phyloP scores from a whole-genome alignment of 1,140 invertebrate species.

The Augochlora pura region DNA sequence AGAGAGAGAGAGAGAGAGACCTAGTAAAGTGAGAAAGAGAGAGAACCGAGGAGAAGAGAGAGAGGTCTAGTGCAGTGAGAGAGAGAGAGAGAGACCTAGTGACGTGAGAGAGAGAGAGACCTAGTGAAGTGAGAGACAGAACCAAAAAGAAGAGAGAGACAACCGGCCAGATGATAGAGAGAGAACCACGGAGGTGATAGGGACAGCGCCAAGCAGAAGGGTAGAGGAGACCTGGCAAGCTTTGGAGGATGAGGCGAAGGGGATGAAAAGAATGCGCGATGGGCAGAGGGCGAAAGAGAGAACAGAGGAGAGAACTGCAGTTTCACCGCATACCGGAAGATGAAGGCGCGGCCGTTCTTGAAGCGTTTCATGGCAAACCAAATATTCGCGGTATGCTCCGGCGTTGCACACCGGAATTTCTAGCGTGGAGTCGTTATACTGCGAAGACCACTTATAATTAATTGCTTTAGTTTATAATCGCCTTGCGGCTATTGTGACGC shows the following conservation, averaged over 20 bases:
- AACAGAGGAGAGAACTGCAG: constrained; percentile 57
- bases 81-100: no score
- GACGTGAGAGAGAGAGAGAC: no score
- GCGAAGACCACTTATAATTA: constrained; percentile 70
- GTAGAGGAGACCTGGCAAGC: no score
- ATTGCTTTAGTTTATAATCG: constrained; percentile 74
- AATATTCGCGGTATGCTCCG: constrained; percentile 68
- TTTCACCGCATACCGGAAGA: constrained; percentile 67
- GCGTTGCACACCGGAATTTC: constrained; percentile 65
- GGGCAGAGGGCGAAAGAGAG: background rate
- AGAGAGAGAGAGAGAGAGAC: background rate
- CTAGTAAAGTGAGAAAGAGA: no score
- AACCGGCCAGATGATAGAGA: no score
- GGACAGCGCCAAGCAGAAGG: no score
- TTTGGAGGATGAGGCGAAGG: background rate
- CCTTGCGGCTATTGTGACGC: constrained; percentile 67
- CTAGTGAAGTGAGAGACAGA: no score
- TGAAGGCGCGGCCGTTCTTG: constrained; percentile 66
- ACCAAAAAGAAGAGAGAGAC: no score
- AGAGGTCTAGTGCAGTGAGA: no score
- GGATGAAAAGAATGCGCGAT: constrained; percentile 1
- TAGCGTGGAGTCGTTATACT: constrained; percentile 67
- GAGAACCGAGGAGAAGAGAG: no score
- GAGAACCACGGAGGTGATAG: no score
- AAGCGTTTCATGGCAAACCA: constrained; percentile 70